phyloP scores from a whole-genome alignment of 1,140 invertebrate species.

The Penaeus chinensis region DNA sequence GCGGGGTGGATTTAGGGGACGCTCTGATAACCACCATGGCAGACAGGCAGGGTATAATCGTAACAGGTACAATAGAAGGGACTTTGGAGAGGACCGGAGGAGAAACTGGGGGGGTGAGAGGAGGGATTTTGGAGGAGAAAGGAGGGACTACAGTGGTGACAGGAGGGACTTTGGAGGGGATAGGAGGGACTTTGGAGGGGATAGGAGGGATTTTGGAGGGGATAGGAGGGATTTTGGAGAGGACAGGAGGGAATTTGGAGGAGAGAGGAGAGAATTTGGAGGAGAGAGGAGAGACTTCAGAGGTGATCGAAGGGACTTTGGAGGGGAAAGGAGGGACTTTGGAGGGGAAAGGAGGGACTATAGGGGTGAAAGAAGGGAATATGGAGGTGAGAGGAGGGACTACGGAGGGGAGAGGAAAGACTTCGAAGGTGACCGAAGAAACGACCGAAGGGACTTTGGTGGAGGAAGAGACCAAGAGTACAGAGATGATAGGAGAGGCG shows the following conservation, averaged over 20 bases:
- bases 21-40: background rate
- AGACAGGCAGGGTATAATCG: background rate
- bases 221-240: background rate
- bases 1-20: background rate
- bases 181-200: slow-evolving; percentile 12
- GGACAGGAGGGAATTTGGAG: background rate
- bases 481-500: background rate
- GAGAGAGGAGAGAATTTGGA: background rate
- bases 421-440: background rate
- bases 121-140: background rate
- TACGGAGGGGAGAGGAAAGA: slow-evolving; percentile 14
- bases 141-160: background rate
- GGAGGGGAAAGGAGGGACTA: background rate
- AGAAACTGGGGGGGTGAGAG: background rate
- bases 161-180: background rate
- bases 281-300: slow-evolving; percentile 2
- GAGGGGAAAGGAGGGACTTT: background rate
- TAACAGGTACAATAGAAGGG: slow-evolving; percentile 5
- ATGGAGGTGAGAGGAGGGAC: slow-evolving; percentile 1
- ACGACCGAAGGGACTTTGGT: background rate
- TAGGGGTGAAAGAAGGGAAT: slow-evolving; percentile 7
- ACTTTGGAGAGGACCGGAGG: background rate
- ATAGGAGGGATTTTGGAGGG: background rate
- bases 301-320: background rate
- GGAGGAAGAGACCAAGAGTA: background rate